Conservation (phyloP, 2,888 invertebrate species). For the Cancer borealis region DNA sequence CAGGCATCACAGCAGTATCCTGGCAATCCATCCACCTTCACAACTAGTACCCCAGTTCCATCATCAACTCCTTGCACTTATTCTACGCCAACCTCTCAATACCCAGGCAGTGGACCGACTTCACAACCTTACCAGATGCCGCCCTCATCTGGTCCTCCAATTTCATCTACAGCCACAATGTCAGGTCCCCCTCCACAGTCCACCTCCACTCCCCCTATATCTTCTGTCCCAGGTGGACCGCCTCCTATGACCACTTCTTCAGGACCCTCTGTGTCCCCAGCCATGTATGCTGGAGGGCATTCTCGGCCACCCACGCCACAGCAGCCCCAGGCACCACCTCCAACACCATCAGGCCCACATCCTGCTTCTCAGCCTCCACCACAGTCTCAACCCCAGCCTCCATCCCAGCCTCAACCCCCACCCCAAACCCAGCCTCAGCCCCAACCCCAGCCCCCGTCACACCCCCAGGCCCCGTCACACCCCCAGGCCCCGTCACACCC, state of each 20-base stretch:
- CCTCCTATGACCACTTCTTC: conserved; percentile 56
- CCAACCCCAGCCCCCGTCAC: neutral
- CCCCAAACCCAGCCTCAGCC: neutral
- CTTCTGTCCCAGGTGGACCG: conserved; percentile 57
- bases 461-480: neutral
- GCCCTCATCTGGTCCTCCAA: conserved; percentile 61
- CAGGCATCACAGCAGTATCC: conserved; percentile 64
- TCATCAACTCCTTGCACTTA: conserved; percentile 62
- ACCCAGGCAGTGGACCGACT: conserved; percentile 59
- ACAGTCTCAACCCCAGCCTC: conserved; percentile 39
- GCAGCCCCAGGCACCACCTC: conserved; percentile 51
- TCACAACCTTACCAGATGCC: conserved; percentile 62
- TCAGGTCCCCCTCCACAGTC: conserved; percentile 61
- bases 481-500: neutral
- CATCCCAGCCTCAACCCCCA: neutral
- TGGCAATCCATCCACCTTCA: conserved; percentile 61
- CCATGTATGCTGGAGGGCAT: conserved; percentile 46
- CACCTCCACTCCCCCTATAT: conserved; percentile 62
- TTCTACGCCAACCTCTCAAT: conserved; percentile 58
- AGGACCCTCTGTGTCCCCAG: conserved; percentile 48
- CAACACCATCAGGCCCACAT: conserved; percentile 29
- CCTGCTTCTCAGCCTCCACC: conserved; percentile 11
- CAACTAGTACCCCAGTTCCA: conserved; percentile 62
- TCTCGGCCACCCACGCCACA: conserved; percentile 44
- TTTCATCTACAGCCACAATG: conserved; percentile 54